These are phyloP conservation scores for Bombus impatiens DNA, from an alignment of 1,140 invertebrate genomes.

Conservation along the genomic window DNA sequence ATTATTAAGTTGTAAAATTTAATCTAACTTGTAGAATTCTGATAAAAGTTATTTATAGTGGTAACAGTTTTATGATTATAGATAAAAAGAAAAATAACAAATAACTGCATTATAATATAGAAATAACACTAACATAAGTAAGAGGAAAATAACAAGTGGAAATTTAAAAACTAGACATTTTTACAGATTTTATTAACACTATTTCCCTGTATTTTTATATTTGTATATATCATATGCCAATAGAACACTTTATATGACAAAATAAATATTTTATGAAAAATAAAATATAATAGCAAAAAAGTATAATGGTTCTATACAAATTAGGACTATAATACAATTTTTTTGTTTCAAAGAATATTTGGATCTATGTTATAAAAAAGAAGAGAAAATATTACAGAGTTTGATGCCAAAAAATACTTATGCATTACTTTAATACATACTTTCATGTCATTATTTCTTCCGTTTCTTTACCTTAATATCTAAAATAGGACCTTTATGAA, in stretches of 20 bases:
- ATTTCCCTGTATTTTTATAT: background rate
- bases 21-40: background rate
- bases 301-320: background rate
- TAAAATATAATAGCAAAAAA: background rate
- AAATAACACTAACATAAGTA: background rate
- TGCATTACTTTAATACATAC: background rate
- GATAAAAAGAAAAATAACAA: background rate
- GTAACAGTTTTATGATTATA: background rate
- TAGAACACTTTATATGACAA: background rate
- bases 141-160: slow-evolving; percentile 23
- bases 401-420: background rate
- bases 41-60: background rate
- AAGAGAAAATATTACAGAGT: background rate
- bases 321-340: background rate
- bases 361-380: background rate
- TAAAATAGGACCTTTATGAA: slow-evolving; percentile 80
- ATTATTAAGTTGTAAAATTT: background rate
- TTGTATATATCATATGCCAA: background rate
- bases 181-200: slow-evolving; percentile 23
- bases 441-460: background rate
- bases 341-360: background rate
- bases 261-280: background rate
- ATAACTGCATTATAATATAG: too few relatives aligned
- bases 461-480: slow-evolving; percentile 80
- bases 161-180: slow-evolving; percentile 12